Base-by-base conservation (phyloP, 2,113 vertebrate species). In the Nycticryphes semicollaris region DNA sequence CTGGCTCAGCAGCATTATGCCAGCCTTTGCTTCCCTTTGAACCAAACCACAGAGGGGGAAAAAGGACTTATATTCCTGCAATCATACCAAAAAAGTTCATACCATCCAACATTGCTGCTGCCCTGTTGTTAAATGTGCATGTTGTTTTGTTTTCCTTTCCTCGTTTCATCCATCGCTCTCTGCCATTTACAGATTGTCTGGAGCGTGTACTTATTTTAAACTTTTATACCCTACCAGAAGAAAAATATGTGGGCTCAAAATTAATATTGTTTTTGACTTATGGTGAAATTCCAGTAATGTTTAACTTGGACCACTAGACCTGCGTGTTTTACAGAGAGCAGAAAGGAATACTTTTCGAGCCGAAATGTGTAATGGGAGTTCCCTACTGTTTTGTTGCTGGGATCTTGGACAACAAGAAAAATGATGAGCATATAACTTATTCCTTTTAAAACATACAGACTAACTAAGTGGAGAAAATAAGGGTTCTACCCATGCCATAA, bases 231-330 rank as follows among this genome's bases (percentile, higher is more conserved):
- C 93, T 97, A 98, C 96, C 92, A 98, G 89, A 98, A 98, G 94
- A 97, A 98, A 98, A 98, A 97, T 96, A 98, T 96, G 96, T 96
- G 96, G 97, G 94, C 94, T 97, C 94, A 97, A 97, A 98, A 97
- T 98, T 98, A 98, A 98, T 98, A 98, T 98, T 98, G 97, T 95
- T 98, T 98, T 98, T 98, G 97, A 98, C 97, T 98, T 98, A 98
- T 93, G 96, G 96, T 97, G 97, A 98, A 98, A 98, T 98, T 98
- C 98, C 97, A 98, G 93, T 97, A 97, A 97, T 98, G 98, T 98
- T 98, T 98, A 96, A 98, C 98, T 98, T 98, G 98, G 98, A 98
- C 97, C 94, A 94, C 94, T 81, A 85, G 93, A 94, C 90, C 89
- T 91, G 91, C 0, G 37, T 63, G 16, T 96, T 97, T 96, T 97